Evolutionary conservation across 2,888 invertebrate species (phyloP).

Genomic region (Morpho deidamia): DNA sequence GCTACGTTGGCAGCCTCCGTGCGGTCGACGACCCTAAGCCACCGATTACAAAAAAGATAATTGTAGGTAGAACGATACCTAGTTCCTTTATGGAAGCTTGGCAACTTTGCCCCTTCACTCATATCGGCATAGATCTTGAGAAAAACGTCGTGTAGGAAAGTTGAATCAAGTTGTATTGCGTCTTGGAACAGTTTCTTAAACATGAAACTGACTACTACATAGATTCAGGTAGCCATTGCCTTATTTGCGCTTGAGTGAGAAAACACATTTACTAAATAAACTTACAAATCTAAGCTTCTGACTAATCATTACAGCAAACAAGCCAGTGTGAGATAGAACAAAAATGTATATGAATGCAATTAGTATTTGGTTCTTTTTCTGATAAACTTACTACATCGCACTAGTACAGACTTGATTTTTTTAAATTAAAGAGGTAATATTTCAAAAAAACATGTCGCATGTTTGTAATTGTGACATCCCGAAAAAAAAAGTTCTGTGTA

Average conservation of each 20-base stretch:
- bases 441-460: no score
- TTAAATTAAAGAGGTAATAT: no score
- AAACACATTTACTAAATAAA: conserved; percentile 43
- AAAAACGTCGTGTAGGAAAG: not conserved
- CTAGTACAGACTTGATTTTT: no score
- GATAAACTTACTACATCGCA: not conserved
- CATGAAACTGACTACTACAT: conserved; percentile 17
- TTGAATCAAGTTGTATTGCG: not conserved
- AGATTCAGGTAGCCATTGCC: conserved; percentile 37
- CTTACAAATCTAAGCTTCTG: conserved; percentile 34
- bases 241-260: conserved; percentile 37
- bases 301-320: conserved; percentile 37
- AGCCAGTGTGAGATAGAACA: conserved; percentile 20
- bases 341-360: conserved; percentile 33
- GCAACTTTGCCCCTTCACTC: conserved; percentile 14
- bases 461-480: no score
- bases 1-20: conserved; percentile 67
- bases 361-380: conserved; percentile 13
- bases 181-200: not conserved
- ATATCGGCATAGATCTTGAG: conserved; percentile 5
- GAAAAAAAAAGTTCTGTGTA: no score
- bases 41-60: conserved; percentile 72
- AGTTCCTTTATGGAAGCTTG: conserved; percentile 20
- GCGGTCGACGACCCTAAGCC: conserved; percentile 66
- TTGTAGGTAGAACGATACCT: conserved; percentile 42